phyloP scores from a whole-genome alignment of 1,140 invertebrate genomes.

The Cataglyphis hispanica region DNA sequence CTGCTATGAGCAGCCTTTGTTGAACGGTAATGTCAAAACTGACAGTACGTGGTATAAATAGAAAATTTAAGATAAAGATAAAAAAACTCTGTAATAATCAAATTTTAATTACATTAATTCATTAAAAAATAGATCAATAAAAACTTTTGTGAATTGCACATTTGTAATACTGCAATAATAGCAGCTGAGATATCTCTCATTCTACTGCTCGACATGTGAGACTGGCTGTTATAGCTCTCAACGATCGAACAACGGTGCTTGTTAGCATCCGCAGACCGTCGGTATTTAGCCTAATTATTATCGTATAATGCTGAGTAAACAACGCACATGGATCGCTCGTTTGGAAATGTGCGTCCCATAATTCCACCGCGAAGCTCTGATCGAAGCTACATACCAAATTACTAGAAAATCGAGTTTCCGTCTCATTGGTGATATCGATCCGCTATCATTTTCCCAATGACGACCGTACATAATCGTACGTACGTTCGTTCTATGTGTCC shows the following conservation, averaged over 20 bases:
- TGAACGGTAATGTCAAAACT: background rate
- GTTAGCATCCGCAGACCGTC: background rate
- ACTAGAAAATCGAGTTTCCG: constrained; percentile 64
- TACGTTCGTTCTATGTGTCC: background rate
- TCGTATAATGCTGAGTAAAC: constrained; percentile 52
- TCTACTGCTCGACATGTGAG: background rate
- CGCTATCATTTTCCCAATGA: constrained; percentile 32
- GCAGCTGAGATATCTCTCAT: background rate
- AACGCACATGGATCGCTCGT: constrained; percentile 16
- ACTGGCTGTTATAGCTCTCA: background rate
- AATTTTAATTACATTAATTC: background rate
- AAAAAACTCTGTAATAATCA: background rate
- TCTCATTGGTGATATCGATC: constrained; percentile 51
- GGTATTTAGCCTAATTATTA: constrained; percentile 55
- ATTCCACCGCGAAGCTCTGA: constrained; percentile 34
- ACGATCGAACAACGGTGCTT: background rate
- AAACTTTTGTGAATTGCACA: background rate
- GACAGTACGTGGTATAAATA: background rate
- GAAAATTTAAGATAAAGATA: background rate
- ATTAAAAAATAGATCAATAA: background rate
- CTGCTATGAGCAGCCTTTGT: background rate
- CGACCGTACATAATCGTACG: constrained; percentile 17
- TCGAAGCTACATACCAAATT: constrained; percentile 59
- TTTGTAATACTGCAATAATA: background rate
- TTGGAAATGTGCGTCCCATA: constrained; percentile 32